phyloP scores from a whole-genome alignment of 30 jellyfish, hydroid and myxozoan genomes.

The Cassiopea xamachana region DNA sequence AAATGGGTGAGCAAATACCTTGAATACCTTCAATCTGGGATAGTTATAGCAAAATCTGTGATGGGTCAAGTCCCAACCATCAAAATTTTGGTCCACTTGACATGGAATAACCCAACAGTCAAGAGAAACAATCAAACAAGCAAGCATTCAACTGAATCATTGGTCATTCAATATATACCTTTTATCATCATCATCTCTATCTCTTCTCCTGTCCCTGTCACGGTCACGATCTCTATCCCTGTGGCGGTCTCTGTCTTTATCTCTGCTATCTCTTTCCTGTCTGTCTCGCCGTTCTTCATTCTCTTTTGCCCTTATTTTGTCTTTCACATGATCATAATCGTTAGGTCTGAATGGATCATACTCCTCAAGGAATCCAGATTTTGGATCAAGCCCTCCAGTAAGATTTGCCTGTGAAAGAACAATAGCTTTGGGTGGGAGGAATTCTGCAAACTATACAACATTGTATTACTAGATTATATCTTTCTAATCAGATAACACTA shows the following conservation, averaged over 20 bases:
- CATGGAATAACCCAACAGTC: no score
- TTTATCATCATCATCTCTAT: slow-evolving; percentile 67
- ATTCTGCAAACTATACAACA: neutral
- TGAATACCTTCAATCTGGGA: no score
- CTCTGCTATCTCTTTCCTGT: slow-evolving; percentile 72
- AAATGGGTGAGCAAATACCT: no score
- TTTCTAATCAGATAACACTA: no score
- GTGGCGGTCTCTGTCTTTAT: slow-evolving; percentile 73
- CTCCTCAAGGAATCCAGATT: slow-evolving; percentile 79
- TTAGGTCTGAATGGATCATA: slow-evolving; percentile 96
- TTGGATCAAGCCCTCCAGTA: slow-evolving; percentile 79
- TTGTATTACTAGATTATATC: neutral
- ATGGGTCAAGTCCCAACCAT: no score
- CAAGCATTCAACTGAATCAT: neutral
- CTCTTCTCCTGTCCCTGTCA: slow-evolving; percentile 65
- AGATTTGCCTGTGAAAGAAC: slow-evolving; percentile 72
- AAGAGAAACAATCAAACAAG: neutral
- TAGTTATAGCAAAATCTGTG: no score
- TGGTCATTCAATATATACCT: slow-evolving; percentile 16
- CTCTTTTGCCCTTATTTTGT: slow-evolving; percentile 40
- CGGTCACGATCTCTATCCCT: slow-evolving; percentile 66
- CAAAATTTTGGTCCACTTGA: no score
- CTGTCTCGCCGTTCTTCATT: slow-evolving; percentile 79
- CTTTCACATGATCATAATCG: slow-evolving; percentile 75
- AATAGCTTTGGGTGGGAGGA: neutral